These are phyloP conservation scores for Leptodactylus fuscus DNA, from an alignment of 2,113 vertebrate genomes.

Conservation along the genomic window DNA sequence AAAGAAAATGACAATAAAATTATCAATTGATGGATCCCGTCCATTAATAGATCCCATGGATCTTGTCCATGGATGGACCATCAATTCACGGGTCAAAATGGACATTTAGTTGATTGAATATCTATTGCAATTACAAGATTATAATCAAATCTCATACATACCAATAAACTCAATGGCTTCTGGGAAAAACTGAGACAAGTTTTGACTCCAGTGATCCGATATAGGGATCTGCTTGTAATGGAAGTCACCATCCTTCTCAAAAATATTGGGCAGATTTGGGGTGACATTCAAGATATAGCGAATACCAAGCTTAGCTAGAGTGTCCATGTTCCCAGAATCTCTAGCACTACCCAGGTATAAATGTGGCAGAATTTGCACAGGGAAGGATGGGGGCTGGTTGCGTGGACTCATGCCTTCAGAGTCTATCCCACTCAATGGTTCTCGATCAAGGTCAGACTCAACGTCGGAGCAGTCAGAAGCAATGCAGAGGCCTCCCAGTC, in stretches of 20 bases:
- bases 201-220: conserved; percentile 91
- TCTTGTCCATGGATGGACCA: background rate
- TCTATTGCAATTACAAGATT: background rate
- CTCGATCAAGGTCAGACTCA: conserved; percentile 79
- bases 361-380: conserved; percentile 88
- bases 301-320: conserved; percentile 83
- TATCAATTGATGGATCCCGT: background rate
- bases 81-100: too few species aligned
- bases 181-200: conserved; percentile 88
- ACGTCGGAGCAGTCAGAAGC: conserved; percentile 81
- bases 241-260: conserved; percentile 85
- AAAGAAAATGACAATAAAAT: background rate
- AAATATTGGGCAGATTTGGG: conserved; percentile 88
- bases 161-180: conserved; percentile 89
- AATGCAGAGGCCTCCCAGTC: conserved; percentile 83
- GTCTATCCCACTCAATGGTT: conserved; percentile 78
- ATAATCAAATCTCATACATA: conserved; percentile 68
- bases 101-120: too few species aligned
- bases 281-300: conserved; percentile 90
- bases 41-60: background rate
- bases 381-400: conserved; percentile 79
- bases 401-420: conserved; percentile 77
- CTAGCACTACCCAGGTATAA: conserved; percentile 89
- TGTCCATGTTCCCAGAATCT: conserved; percentile 84
- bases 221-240: conserved; percentile 92